Evolutionary conservation across 2,797 vertebrate species (phyloP).

Genomic region (Gallinago solitaria): DNA sequence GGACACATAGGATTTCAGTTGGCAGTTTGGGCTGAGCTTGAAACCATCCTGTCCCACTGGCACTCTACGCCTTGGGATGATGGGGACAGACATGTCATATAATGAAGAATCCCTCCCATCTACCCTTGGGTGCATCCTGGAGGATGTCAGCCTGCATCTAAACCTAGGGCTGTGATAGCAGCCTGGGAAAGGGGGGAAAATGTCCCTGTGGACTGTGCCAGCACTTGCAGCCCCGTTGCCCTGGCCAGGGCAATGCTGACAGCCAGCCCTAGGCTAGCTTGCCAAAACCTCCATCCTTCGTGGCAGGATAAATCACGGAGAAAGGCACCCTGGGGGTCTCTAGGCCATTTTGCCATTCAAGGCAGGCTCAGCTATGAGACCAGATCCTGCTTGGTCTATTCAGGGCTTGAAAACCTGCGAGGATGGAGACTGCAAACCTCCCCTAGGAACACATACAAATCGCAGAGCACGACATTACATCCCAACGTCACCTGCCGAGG

Average conservation of each 20-base stretch:
- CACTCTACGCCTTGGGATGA: background rate
- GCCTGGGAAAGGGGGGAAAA: background rate
- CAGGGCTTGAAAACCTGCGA: background rate
- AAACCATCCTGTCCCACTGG: background rate
- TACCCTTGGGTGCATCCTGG: background rate
- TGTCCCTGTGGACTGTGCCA: background rate
- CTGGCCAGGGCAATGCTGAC: background rate
- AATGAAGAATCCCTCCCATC: background rate
- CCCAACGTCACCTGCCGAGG: accelerated
- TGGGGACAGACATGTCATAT: background rate
- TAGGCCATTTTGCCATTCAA: background rate
- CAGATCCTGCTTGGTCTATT: background rate
- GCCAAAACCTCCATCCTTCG: background rate
- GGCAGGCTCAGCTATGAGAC: background rate
- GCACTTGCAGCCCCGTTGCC: accelerated
- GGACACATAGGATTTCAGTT: background rate
- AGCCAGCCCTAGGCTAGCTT: accelerated
- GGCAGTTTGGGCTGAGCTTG: background rate
- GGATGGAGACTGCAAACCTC: background rate
- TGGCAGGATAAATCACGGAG: background rate
- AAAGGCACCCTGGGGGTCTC: background rate
- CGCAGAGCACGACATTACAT: background rate
- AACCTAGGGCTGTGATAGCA: background rate
- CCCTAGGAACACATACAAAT: background rate
- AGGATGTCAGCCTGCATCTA: background rate